These are phyloP conservation scores for Heliothis peltigera DNA, from an alignment of 2,888 invertebrate genomes.

Conservation along the genomic window DNA sequence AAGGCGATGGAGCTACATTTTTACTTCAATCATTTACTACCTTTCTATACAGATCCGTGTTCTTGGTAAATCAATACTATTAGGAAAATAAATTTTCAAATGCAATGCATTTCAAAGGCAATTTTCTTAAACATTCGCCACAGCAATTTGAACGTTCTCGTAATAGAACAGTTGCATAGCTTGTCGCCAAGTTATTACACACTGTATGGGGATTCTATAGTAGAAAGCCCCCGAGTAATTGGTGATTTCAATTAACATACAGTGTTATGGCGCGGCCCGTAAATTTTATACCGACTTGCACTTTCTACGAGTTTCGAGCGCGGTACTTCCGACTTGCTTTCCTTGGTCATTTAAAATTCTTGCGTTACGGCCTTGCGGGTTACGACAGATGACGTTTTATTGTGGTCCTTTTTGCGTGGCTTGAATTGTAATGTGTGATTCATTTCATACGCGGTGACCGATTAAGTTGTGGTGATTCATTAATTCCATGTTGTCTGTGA, in stretches of 20 bases:
- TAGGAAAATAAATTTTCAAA: constrained; percentile 16
- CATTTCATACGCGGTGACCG: constrained; percentile 77
- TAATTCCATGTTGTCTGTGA: constrained; percentile 51
- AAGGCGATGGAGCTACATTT: constrained; percentile 7
- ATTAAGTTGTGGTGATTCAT: constrained; percentile 75
- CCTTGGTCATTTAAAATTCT: constrained; percentile 58
- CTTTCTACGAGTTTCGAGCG: constrained; percentile 81
- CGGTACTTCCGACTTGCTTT: constrained; percentile 79
- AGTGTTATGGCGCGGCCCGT: constrained; percentile 75
- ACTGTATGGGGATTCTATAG: constrained; percentile 72
- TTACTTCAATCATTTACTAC: background rate
- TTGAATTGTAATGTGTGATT: constrained; percentile 79
- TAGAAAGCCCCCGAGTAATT: constrained; percentile 76
- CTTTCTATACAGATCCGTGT: background rate
- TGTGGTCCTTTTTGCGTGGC: constrained; percentile 74
- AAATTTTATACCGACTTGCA: constrained; percentile 81
- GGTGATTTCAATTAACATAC: constrained; percentile 82
- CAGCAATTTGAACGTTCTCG: constrained; percentile 50
- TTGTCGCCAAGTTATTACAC: constrained; percentile 72
- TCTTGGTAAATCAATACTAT: constrained; percentile 6
- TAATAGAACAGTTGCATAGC: constrained; percentile 61
- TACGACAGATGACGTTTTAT: constrained; percentile 63
- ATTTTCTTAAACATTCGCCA: constrained; percentile 40
- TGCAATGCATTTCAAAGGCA: constrained; percentile 32
- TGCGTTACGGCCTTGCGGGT: constrained; percentile 64